phyloP scores from a whole-genome alignment of 2,797 vertebrate genomes.

The Fundulus diaphanus region DNA sequence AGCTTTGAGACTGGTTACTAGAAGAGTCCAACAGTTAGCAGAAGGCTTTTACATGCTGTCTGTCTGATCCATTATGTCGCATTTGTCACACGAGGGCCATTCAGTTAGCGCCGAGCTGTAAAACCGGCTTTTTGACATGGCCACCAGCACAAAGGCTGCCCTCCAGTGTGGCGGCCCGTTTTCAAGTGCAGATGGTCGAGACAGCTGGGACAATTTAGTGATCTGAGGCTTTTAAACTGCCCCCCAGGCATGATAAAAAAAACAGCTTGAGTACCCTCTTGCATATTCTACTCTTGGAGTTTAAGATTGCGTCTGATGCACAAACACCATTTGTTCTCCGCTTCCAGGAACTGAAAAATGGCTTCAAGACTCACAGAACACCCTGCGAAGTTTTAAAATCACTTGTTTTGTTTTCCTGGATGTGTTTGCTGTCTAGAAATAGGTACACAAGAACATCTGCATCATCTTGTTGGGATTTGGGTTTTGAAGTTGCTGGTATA shows the following conservation, averaged over 20 bases:
- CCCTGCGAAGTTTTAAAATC: constrained; percentile 16
- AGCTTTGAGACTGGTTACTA: constrained; percentile 69
- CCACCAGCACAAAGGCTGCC: constrained; percentile 83
- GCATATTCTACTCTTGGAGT: constrained; percentile 61
- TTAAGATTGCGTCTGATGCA: constrained; percentile 63
- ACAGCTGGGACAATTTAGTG: constrained; percentile 88
- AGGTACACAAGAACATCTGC: constrained; percentile 21
- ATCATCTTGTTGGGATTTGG: constrained; percentile 31
- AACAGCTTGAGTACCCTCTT: constrained; percentile 79
- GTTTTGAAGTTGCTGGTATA: constrained; percentile 54
- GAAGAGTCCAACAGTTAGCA: constrained; percentile 64
- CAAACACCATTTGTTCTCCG: constrained; percentile 57
- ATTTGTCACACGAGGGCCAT: constrained; percentile 81
- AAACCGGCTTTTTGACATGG: constrained; percentile 83
- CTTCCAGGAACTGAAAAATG: constrained; percentile 2
- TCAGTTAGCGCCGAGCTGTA: constrained; percentile 78
- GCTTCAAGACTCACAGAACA: constrained; percentile 8
- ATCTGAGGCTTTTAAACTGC: constrained; percentile 82
- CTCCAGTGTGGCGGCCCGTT: constrained; percentile 63
- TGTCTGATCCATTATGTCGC: constrained; percentile 81
- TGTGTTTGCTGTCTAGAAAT: constrained; percentile 32
- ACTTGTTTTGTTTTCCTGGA: constrained; percentile 20
- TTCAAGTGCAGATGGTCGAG: constrained; percentile 86
- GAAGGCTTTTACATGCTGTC: constrained; percentile 76
- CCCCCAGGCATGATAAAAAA: constrained; percentile 82